Base-by-base conservation (phyloP, 37 sponge, comb jelly and placozoan genomes). In the Mnemiopsis leidyi region DNA sequence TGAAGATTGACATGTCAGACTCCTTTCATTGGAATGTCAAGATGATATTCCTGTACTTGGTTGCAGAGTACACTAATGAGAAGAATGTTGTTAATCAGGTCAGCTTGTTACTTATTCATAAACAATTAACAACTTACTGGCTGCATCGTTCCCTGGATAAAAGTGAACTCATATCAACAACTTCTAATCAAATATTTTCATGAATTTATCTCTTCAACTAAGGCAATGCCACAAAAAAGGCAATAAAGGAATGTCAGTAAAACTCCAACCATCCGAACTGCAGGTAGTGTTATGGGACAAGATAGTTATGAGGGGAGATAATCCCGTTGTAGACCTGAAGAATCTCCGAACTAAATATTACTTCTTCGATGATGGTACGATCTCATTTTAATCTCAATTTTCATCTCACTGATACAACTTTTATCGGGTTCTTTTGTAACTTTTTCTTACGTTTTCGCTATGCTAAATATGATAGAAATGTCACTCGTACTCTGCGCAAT, bases 11-110 rank as follows among this genome's bases (percentile, higher is more conserved):
- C 48, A 92, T 98, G 34, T 82, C 96, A 23, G 68, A 48, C 13
- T 68, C 97, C 31, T 98, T 98, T 93, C 94, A 98, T 69, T 98
- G 99, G 99, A 98, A 98, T 94, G 95, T 96, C 18, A 98, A 98
- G 92, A 94, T 96, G 93, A 69, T 98, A 69, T 98, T 98, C 92
- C 92, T 98, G 31, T 95, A 96, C 69, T 69, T 98, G 38, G 92
- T 94, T 3, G 97, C 96, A 3, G 94, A 96, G 35, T 98, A 98
- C 93, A 79, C 75, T 16, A 95, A 96, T 13, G 68, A 69, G 0
- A 73, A 93, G 16, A 96, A 98, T 93, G 25, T 37, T 85, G 48
- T 85, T 40, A 85, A 85, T 37, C 90, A 85, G 90, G 90, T 85
- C 1, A 77, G 20, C 25, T n/a, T 71, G 25, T 23, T n/a, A n/a